Percentiles rank a stretch among this genome's conserved stretches.
Conservation (phyloP, 2,113 vertebrate genomes). For the Pseudois nayaur region DNA sequence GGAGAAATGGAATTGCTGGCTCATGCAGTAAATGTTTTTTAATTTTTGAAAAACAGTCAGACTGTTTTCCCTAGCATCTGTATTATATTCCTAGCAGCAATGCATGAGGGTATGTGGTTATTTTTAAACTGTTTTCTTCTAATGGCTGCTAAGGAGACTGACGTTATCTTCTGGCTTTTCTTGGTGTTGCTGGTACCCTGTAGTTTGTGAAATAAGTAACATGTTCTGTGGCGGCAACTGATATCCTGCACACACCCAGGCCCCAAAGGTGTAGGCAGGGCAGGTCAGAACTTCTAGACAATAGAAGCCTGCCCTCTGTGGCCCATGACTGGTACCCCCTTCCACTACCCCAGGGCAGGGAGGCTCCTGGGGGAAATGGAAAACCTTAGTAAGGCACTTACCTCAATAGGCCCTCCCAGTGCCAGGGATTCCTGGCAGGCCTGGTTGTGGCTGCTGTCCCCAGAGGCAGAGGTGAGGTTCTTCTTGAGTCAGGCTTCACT, state of each 20-base stretch:
- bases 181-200: neutral
- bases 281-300: neutral
- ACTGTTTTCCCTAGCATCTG: neutral
- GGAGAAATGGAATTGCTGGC: neutral
- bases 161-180: neutral
- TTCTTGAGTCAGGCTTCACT: neutral
- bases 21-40: neutral
- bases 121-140: neutral
- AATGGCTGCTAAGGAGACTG: neutral
- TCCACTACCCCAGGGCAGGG: neutral
- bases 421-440: neutral
- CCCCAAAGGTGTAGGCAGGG: neutral
- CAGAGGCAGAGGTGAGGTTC: neutral
- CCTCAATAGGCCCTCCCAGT: neutral
- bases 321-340: neutral
- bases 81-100: neutral
- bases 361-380: neutral
- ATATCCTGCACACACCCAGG: neutral
- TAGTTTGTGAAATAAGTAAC: neutral
- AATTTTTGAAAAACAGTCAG: neutral
- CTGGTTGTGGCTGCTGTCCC: neutral
- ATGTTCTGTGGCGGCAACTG: neutral
- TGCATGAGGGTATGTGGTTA: neutral
- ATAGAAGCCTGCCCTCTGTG: neutral
- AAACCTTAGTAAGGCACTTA: constrained; percentile 1